These are phyloP conservation scores for Mesocentrotus franciscanus DNA, from an alignment of 53 echinoderm and acorn worm species.

Conservation along the genomic window DNA sequence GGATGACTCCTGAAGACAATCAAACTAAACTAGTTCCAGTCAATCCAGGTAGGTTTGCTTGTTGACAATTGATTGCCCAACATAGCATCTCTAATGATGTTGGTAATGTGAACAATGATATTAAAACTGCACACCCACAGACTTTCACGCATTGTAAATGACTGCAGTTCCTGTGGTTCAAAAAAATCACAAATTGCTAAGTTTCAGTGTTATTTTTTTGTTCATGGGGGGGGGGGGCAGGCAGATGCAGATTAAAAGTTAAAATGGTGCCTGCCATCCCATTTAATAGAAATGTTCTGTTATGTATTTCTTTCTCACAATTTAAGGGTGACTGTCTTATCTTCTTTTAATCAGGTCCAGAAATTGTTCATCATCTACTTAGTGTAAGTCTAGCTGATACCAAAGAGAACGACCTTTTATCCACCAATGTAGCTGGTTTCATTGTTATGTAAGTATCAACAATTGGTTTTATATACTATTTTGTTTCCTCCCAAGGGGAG, in stretches of 20 bases:
- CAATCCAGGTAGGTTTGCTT: constrained; percentile 78
- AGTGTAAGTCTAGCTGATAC: constrained; percentile 86
- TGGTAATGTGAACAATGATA: background rate
- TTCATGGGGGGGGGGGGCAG: too few relatives aligned
- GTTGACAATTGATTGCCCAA: background rate
- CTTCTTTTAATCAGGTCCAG: constrained; percentile 72
- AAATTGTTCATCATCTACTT: constrained; percentile 87
- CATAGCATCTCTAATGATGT: background rate
- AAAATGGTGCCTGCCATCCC: too few relatives aligned
- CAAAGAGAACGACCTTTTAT: constrained; percentile 79
- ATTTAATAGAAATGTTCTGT: too few relatives aligned
- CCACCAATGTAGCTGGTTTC: constrained; percentile 87
- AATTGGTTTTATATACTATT: background rate
- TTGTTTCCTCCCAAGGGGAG: background rate
- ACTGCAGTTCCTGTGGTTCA: background rate
- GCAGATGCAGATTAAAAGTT: too few relatives aligned
- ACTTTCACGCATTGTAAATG: background rate
- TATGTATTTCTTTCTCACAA: too few relatives aligned
- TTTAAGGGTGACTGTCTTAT: background rate
- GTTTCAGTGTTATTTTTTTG: too few relatives aligned
- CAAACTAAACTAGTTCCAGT: constrained; percentile 95
- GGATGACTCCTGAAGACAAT: constrained; percentile 98
- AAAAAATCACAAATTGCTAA: background rate
- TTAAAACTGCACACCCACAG: background rate
- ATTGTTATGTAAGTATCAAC: constrained; percentile 86